Evolutionary conservation across 2,888 invertebrate genomes (phyloP), one percentile per base, ranked within the genome.

Genomic region (Cataglyphis rosenhaueri): DNA sequence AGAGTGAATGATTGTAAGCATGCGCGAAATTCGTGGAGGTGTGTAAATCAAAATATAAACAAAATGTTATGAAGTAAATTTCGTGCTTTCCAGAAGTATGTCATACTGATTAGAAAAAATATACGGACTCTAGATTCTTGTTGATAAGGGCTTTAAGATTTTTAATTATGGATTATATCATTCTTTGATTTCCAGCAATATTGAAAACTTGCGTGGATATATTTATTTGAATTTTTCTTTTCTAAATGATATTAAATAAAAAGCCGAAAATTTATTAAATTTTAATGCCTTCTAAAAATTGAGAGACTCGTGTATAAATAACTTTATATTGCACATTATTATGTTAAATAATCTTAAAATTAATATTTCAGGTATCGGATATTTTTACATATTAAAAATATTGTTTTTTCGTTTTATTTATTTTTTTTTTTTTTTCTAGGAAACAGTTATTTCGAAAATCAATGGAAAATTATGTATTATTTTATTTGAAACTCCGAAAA

Each of bases 41-140:
- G 35, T 59, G 70, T 52, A 66, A 55, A 66, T 79, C n/a, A n/a
- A 5, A 66, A 76, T 66, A 8, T 76, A 55, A 66, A 76, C 38
- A 70, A 21, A 59, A 59, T 68, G 5, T 78, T 66, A 29, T 29
- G 15, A 57, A 76, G 9, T 25, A 21, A 70, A 29, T 68, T 59
- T 1, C 8, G 6, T 3, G 12, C 2, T 35, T 44, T 4, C 10
- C 10, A 25, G 21, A 59, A 55, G 15, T 59, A 15, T 48, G 9
- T n/a, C 9, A 71, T 41, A n/a, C 6, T 18, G n/a, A 6, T 29
- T 41, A 32, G 15, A 61, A 32, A 44, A 57, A 59, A 38, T 38
- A 3, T 3, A 10, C 12, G n/a, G n/a, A 12, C 6, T 71, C 5
- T 73, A 4, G 10, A 57, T 71, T 55, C 10, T 35, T 48, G 32